phyloP scores from a whole-genome alignment of 1,140 invertebrate genomes.

The Gonioctena quinquepunctata region DNA sequence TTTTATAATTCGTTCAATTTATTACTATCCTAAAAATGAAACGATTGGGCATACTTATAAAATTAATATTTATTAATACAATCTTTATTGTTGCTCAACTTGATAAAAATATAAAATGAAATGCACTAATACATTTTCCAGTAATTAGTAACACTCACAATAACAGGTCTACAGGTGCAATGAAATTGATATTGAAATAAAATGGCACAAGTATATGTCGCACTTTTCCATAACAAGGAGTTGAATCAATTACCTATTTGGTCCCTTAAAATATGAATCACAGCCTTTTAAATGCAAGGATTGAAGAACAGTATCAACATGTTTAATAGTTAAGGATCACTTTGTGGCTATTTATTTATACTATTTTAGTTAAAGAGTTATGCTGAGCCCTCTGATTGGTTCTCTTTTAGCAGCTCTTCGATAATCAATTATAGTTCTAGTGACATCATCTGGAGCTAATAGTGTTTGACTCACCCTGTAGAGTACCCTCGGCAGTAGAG shows the following conservation, averaged over 20 bases:
- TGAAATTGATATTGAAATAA: slow-evolving; percentile 6
- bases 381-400: slow-evolving; percentile 60
- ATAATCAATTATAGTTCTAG: slow-evolving; percentile 58
- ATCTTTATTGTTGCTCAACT: neutral
- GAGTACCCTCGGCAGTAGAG: slow-evolving; percentile 68
- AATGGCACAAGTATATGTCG: slow-evolving; percentile 17
- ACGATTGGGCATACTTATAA: neutral
- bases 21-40: no score
- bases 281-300: slow-evolving; percentile 50
- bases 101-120: neutral
- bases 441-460: slow-evolving; percentile 61
- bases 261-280: slow-evolving; percentile 50
- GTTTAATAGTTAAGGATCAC: slow-evolving; percentile 25
- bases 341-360: slow-evolving; percentile 25
- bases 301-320: slow-evolving; percentile 23
- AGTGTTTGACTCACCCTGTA: slow-evolving; percentile 51
- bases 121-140: neutral
- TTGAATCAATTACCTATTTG: slow-evolving; percentile 32
- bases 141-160: neutral
- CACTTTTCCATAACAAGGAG: slow-evolving; percentile 8
- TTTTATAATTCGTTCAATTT: no score
- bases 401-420: slow-evolving; percentile 56
- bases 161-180: neutral
- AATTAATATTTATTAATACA: neutral
- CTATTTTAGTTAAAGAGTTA: slow-evolving; percentile 57